A percentile compares a stretch with the other conserved stretches of the same genome.
Evolutionary conservation across 2,113 vertebrate genomes (phyloP).

Genomic region (Trichechus manatus): DNA sequence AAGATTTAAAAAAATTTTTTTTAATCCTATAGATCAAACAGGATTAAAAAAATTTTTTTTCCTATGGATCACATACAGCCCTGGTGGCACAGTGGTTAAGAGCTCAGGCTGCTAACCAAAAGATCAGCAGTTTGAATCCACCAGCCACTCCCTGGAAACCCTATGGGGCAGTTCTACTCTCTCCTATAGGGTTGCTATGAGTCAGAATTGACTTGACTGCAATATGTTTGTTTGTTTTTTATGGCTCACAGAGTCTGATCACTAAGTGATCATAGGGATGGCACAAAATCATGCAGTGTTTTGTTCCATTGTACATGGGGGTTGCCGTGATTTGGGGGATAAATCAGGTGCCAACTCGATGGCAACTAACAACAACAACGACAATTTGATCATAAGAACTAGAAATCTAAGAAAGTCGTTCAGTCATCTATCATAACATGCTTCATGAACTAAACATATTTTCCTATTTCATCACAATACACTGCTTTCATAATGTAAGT

Average conservation of each 20-base stretch:
- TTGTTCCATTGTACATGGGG: not conserved
- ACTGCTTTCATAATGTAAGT: not conserved
- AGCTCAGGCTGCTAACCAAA: too few relatives aligned
- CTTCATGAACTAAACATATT: not conserved
- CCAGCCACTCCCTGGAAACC: too few relatives aligned
- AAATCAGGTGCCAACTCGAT: not conserved
- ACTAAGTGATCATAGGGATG: not conserved
- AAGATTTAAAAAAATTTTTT: too few relatives aligned
- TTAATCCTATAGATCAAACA: too few relatives aligned
- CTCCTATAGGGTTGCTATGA: too few relatives aligned
- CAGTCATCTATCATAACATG: not conserved
- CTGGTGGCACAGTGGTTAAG: too few relatives aligned
- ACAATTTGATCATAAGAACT: not conserved
- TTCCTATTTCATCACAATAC: not conserved
- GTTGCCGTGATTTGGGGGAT: not conserved
- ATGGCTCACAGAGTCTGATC: not conserved
- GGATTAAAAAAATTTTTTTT: too few relatives aligned
- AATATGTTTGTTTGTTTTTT: too few relatives aligned
- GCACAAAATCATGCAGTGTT: not conserved
- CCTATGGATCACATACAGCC: too few relatives aligned
- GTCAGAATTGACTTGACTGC: too few relatives aligned
- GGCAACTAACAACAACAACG: not conserved
- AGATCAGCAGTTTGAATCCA: too few relatives aligned
- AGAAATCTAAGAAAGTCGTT: slow-evolving; percentile 9
- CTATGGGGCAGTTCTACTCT: too few relatives aligned